A percentile compares a stretch with the other conserved stretches of the same genome.
These are phyloP conservation scores for Melipona beecheii DNA, from an alignment of 2,888 invertebrate species.

Conservation along the genomic window DNA sequence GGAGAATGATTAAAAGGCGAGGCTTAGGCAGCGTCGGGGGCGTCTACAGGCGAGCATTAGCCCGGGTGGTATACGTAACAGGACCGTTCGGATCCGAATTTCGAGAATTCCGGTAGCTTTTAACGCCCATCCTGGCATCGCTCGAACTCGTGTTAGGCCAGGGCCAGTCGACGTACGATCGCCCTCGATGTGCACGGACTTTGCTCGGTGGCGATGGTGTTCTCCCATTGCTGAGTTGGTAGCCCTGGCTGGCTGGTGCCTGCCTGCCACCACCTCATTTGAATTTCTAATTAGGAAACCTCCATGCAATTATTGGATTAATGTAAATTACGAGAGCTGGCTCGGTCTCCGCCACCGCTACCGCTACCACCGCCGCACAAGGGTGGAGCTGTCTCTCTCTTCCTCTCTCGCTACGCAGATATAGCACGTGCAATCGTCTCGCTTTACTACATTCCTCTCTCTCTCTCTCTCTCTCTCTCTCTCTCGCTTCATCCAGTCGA, in stretches of 20 bases:
- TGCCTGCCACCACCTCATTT: conserved; percentile 92
- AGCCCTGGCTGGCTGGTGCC: conserved; percentile 80
- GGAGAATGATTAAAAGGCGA: conserved; percentile 47
- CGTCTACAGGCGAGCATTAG: conserved; percentile 61
- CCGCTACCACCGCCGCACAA: conserved; percentile 82
- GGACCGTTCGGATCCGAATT: conserved; percentile 77
- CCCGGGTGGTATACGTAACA: conserved; percentile 56
- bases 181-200: conserved; percentile 80
- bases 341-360: conserved; percentile 83
- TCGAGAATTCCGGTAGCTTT: conserved; percentile 82
- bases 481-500: conserved; percentile 46
- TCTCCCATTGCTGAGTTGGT: conserved; percentile 81
- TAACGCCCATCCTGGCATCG: conserved; percentile 82
- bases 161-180: conserved; percentile 75
- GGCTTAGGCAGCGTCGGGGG: conserved; percentile 31
- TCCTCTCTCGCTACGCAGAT: conserved; percentile 20
- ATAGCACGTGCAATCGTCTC: conserved; percentile 36
- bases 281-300: conserved; percentile 96
- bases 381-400: conserved; percentile 80
- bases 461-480: conserved; percentile 34
- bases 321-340: conserved; percentile 95
- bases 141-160: conserved; percentile 81
- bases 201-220: conserved; percentile 79
- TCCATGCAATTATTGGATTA: conserved; percentile 97
- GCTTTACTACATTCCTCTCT: conserved; percentile 61